These are phyloP conservation scores for Sakesphorus luctuosus DNA, from an alignment of 2,113 vertebrate genomes.

Conservation along the genomic window DNA sequence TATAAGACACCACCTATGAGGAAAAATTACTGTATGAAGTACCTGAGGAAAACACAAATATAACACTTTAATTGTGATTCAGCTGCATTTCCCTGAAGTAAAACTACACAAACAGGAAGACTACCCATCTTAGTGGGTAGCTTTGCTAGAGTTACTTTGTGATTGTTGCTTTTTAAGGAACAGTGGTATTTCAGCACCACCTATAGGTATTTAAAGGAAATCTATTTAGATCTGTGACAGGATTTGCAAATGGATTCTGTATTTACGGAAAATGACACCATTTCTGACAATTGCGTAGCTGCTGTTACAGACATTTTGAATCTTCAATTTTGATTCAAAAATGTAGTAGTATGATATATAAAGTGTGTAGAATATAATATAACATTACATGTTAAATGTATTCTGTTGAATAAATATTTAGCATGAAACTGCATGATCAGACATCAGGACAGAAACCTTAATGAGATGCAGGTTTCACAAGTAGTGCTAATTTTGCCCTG, in stretches of 20 bases:
- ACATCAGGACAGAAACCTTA: background rate
- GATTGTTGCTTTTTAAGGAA: background rate
- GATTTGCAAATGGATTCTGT: background rate
- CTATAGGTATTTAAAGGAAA: slow-evolving; percentile 11
- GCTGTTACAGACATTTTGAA: background rate
- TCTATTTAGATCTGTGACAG: background rate
- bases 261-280: background rate
- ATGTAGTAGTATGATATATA: background rate
- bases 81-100: background rate
- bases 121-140: background rate
- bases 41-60: background rate
- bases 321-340: background rate
- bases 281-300: background rate
- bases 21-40: background rate
- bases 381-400: too few species aligned
- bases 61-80: background rate
- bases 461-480: background rate
- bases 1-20: background rate
- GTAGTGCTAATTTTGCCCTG: background rate
- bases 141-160: background rate
- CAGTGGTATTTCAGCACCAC: slow-evolving; percentile 39
- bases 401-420: background rate
- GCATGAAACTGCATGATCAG: background rate
- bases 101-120: background rate
- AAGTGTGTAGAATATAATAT: too few species aligned